Evolutionary conservation across 2,113 vertebrate species (phyloP).

Genomic region (Callorhinus ursinus): DNA sequence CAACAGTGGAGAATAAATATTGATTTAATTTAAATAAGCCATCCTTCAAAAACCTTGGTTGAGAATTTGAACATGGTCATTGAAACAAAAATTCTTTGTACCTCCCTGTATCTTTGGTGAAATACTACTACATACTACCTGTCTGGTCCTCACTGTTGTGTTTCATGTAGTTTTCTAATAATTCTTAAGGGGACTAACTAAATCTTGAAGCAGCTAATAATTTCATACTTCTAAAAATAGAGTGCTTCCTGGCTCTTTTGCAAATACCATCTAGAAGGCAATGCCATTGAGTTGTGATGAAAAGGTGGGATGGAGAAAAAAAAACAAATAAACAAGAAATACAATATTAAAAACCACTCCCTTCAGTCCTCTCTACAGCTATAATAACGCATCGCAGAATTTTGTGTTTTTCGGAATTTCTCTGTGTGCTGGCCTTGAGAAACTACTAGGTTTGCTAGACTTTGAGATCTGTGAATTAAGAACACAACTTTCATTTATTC

Average conservation of each 20-base stretch:
- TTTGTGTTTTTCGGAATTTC: slow-evolving; percentile 66
- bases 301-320: background rate
- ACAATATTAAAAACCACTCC: background rate
- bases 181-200: slow-evolving; percentile 62
- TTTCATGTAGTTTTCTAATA: background rate
- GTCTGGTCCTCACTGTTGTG: background rate
- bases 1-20: background rate
- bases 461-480: slow-evolving; percentile 68
- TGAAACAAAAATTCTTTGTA: slow-evolving; percentile 35
- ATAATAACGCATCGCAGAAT: background rate
- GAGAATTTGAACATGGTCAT: background rate
- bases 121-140: slow-evolving; percentile 4
- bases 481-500: slow-evolving; percentile 84
- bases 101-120: background rate
- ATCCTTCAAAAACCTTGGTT: slow-evolving; percentile 46
- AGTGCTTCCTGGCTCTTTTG: slow-evolving; percentile 17
- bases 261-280: background rate
- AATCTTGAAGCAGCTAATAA: slow-evolving; percentile 24
- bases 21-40: background rate
- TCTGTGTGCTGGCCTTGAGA: background rate
- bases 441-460: slow-evolving; percentile 65
- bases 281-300: background rate
- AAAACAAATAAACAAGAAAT: background rate
- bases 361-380: background rate
- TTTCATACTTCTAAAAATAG: slow-evolving; percentile 61